phyloP scores from a whole-genome alignment of 1,140 invertebrate genomes.

The Ooceraea biroi region DNA sequence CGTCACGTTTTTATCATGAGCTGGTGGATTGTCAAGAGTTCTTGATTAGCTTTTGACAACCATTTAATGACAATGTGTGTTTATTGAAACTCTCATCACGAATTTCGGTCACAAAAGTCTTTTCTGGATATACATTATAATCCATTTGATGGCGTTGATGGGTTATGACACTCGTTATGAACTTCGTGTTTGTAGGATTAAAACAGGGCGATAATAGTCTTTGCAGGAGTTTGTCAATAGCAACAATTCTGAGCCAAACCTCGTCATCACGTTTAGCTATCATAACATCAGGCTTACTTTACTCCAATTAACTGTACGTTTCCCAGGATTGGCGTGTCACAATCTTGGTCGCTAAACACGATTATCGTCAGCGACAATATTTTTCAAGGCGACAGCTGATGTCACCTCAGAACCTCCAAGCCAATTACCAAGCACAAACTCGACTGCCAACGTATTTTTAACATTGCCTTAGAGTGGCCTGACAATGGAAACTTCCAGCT shows the following conservation, averaged over 20 bases:
- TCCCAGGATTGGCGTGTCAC: not conserved
- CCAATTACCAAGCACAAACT: constrained; percentile 24
- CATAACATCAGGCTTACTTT: not conserved
- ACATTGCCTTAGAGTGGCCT: not conserved
- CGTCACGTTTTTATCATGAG: not conserved
- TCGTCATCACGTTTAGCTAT: not conserved
- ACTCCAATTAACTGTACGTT: not conserved
- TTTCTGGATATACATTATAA: too few relatives aligned
- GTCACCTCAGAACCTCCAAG: constrained; percentile 16
- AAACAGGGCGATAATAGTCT: too few relatives aligned
- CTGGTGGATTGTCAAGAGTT: not conserved
- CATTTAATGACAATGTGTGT: not conserved
- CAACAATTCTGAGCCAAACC: not conserved
- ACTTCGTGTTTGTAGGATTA: too few relatives aligned
- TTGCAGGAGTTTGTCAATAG: not conserved
- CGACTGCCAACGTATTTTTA: not conserved
- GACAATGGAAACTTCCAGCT: not conserved
- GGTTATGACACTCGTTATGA: too few relatives aligned
- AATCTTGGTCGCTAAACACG: not conserved
- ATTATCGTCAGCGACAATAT: constrained; percentile 38
- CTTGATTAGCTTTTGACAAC: not conserved
- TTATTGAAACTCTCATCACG: not conserved
- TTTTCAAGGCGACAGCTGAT: constrained; percentile 48
- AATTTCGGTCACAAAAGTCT: too few relatives aligned
- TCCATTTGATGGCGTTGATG: too few relatives aligned